Base-by-base conservation (phyloP, 2,113 vertebrate species). In the Megaceryle torquata region DNA sequence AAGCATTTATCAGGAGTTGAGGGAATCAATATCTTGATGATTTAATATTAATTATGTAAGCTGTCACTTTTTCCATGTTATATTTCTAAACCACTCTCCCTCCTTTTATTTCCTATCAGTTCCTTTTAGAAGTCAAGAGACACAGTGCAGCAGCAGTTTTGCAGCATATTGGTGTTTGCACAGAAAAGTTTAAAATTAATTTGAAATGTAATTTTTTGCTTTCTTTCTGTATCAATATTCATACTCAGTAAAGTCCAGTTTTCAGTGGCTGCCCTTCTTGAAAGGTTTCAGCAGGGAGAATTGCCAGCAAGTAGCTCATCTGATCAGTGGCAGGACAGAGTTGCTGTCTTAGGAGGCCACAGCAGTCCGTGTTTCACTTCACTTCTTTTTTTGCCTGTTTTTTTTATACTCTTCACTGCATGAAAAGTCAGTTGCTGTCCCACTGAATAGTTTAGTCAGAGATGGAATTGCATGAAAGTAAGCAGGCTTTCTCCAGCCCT, bases 41-140 rank as follows among this genome's bases (percentile, higher is more conserved):
- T 76, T 92, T 93, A 86, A 60, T 83, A 57, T 59, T 50, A 59
- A 37, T 95, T 95, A 88, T 37, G 68, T 86, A 83, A 95, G 69
- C 63, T 89, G 57, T 74, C 51, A 26, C 39, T 82, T 88, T 69
- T 74, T 44, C 61, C 35, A 28, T 18, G 17, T 51, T 29, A 5
- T 79, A 18, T n/a, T 95, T 86, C 67, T 65, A n/a, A 91, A 86
- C 26, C 25, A 65, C 65, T 76, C 31, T 48, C 35, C 5, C 31
- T 15, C 12, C 71, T 90, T 82, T 86, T 44, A 59, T 77, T 90
- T 88, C 67, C 44, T 41, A 0, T 57, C 86, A 33, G 63, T 91
- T 78, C 71, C 56, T 84, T 87, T 53, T 43, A 54, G 59, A 87
- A 88, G 41, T 59, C 54, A 46, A 39, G 41, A 89, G 76, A n/a